Conservation (phyloP, 2,113 vertebrate species). For the Odocoileus virginianus region DNA sequence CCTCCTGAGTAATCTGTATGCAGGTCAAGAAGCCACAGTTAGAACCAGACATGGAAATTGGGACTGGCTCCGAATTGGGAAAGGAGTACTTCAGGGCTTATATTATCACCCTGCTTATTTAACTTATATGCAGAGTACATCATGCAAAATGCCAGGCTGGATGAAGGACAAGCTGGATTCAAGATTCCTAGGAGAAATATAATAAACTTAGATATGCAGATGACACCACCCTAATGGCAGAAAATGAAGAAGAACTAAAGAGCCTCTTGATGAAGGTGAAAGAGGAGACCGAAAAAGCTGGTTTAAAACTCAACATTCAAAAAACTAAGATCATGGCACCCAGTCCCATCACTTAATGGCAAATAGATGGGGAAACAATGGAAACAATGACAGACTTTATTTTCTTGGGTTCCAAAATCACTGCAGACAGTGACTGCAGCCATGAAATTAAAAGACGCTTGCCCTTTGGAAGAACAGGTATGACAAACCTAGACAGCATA, state of each 20-base stretch:
- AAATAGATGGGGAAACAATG: neutral
- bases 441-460: neutral
- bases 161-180: neutral
- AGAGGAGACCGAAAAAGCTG: neutral
- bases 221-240: neutral
- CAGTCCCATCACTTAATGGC: neutral
- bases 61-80: neutral
- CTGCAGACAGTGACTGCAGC: neutral
- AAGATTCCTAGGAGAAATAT: neutral
- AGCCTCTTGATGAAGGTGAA: neutral
- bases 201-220: neutral
- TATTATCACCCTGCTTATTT: neutral
- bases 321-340: neutral
- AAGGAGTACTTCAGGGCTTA: neutral
- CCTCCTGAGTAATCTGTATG: neutral
- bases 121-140: neutral
- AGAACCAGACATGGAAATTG: neutral
- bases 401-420: neutral
- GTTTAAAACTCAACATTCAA: neutral
- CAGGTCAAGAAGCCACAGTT: neutral
- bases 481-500: neutral
- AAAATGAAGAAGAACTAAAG: neutral
- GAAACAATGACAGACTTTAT: neutral
- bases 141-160: neutral
- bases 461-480: neutral